Base-by-base conservation (phyloP, 2,113 vertebrate genomes). In the Dunckerocampus dactyliophorus region DNA sequence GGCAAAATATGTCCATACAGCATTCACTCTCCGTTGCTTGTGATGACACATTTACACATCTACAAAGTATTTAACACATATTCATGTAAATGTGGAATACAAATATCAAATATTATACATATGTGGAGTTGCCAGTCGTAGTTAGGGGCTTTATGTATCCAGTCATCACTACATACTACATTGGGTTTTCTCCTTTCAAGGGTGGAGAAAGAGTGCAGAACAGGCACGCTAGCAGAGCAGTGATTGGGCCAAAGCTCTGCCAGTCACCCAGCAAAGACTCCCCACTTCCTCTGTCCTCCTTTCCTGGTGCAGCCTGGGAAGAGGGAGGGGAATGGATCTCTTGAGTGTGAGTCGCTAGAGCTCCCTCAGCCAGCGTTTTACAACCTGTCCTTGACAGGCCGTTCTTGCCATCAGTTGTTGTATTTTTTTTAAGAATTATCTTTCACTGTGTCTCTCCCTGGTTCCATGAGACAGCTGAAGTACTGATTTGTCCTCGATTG, bases 251-350 rank as follows among this genome's bases (percentile, higher is more conserved):
- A 65, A 24, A 57, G 72, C 57, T 19, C 75, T 79, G 85, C 71
- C 87, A 83, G 50, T 90, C 85, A 77, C 6, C 22, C 62, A 65
- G 77, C 60, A 72, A 82, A 74, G 65, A 69, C 84, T 77, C 72
- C 66, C 68, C 50, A 85, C 83, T 90, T 87, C 86, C 82, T 82
- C 82, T 86, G 82, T 81, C 83, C 83, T 85, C 84, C 80, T 85
- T 84, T 84, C 81, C 81, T 82, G 82, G 74, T 79, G 83, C 85
- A 88, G 84, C 74, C 72, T 80, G 79, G 62, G 75, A 80, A 70
- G 76, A 81, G 82, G 84, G 84, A 85, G 81, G 79, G 78, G 85
- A 88, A 83, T 76, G 82, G 76, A 80, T 82, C 67, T 80, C 51
- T 79, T 66, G 72, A 71, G 59, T 79, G 82, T 71, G 72, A 83